Conservation (phyloP, 2,797 vertebrate species). For the Enteromius fasciolatus region DNA sequence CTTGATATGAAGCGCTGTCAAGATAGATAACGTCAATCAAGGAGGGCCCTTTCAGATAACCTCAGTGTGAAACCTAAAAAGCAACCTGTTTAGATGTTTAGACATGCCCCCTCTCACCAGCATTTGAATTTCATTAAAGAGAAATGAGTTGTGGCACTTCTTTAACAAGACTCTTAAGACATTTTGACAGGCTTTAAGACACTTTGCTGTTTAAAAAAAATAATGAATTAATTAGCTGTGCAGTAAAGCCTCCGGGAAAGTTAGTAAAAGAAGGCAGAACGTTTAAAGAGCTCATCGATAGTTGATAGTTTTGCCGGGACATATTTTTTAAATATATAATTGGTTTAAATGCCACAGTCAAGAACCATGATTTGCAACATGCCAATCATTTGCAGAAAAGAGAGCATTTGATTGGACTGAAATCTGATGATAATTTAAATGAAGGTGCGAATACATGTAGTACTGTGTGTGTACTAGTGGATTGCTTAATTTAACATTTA, state of each 20-base stretch:
- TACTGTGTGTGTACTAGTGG: too few species aligned
- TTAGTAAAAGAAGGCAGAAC: not conserved
- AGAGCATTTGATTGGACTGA: too few species aligned
- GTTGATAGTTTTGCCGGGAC: not conserved
- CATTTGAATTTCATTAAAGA: slow-evolving; percentile 78
- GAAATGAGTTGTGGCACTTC: slow-evolving; percentile 81
- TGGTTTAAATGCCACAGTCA: not conserved
- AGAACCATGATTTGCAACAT: not conserved
- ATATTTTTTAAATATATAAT: not conserved
- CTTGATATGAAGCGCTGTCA: slow-evolving; percentile 82
- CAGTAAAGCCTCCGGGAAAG: slow-evolving; percentile 63
- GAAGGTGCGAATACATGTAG: too few species aligned
- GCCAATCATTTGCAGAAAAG: not conserved
- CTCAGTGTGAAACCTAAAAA: slow-evolving; percentile 81
- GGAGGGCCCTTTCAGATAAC: slow-evolving; percentile 78
- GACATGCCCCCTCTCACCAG: slow-evolving; percentile 77
- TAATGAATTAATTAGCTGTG: slow-evolving; percentile 63
- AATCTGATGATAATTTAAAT: too few species aligned
- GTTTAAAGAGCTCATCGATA: not conserved
- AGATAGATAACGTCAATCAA: slow-evolving; percentile 81
- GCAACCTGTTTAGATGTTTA: slow-evolving; percentile 81
- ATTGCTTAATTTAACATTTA: slow-evolving; percentile 64
- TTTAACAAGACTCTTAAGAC: slow-evolving; percentile 81
- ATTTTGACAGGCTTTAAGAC: slow-evolving; percentile 80
- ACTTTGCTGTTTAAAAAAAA: slow-evolving; percentile 67